phyloP scores from a whole-genome alignment of 2,888 invertebrate species.

The Monoplex corrugatus region DNA sequence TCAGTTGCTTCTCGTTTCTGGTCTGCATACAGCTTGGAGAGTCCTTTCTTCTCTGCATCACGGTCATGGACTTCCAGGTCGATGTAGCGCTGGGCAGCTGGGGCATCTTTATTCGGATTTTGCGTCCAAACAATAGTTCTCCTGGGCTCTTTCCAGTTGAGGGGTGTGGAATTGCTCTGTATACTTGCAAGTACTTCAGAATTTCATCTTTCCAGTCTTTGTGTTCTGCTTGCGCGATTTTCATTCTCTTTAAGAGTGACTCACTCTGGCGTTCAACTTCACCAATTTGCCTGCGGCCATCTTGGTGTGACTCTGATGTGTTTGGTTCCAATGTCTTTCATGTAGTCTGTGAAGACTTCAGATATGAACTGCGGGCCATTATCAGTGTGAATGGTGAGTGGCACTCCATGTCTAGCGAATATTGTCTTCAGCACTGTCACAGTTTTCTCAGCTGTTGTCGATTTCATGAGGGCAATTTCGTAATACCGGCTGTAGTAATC shows the following conservation, averaged over 20 bases:
- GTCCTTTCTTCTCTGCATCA: too few species aligned
- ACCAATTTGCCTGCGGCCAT: not conserved
- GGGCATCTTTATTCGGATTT: not conserved
- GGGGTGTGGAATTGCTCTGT: not conserved
- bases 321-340: not conserved
- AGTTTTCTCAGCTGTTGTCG: too few species aligned
- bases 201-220: not conserved
- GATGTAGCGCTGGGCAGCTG: not conserved
- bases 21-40: too few species aligned
- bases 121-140: conserved; percentile 7
- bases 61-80: too few species aligned
- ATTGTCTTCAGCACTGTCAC: too few species aligned
- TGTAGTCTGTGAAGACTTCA: not conserved
- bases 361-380: too few species aligned
- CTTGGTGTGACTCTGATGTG: not conserved
- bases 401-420: too few species aligned
- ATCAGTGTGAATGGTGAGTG: too few species aligned
- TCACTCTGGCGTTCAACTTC: not conserved
- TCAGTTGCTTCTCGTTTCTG: not conserved
- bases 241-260: not conserved
- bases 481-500: too few species aligned
- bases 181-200: not conserved
- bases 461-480: too few species aligned
- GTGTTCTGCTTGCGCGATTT: not conserved
- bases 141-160: not conserved